Evolutionary conservation across 2,888 invertebrate genomes (phyloP).

Genomic region (Meteorus cinctellus): DNA sequence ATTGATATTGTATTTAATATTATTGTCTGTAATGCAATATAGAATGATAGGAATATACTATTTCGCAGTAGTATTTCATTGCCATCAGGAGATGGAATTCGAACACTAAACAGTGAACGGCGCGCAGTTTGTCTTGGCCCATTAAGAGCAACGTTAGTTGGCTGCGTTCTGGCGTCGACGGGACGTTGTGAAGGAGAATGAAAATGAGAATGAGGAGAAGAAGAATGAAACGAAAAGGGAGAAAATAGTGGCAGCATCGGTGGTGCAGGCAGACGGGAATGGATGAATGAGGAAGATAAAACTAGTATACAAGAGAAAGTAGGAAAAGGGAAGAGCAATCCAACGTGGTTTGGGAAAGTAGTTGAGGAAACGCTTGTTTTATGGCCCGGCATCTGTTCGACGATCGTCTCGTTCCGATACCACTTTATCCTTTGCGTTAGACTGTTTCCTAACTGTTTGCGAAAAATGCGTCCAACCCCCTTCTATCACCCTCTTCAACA

Average conservation of each 20-base stretch:
- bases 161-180: slow-evolving; percentile 55
- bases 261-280: slow-evolving; percentile 33
- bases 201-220: slow-evolving; percentile 35
- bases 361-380: slow-evolving; percentile 69
- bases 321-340: slow-evolving; percentile 42
- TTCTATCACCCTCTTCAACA: background rate
- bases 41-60: background rate
- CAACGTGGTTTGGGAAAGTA: slow-evolving; percentile 23
- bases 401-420: slow-evolving; percentile 74
- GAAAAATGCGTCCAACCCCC: slow-evolving; percentile 7
- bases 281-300: slow-evolving; percentile 31
- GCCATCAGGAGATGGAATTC: slow-evolving; percentile 9
- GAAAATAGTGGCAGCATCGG: slow-evolving; percentile 39
- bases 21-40: background rate
- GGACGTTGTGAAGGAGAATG: slow-evolving; percentile 46
- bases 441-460: slow-evolving; percentile 64
- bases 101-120: slow-evolving; percentile 37
- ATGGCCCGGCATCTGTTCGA: slow-evolving; percentile 73
- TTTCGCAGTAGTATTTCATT: background rate
- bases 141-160: slow-evolving; percentile 73
- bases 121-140: slow-evolving; percentile 73
- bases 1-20: background rate
- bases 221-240: slow-evolving; percentile 43
- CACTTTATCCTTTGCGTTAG: slow-evolving; percentile 73
- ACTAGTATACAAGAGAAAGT: slow-evolving; percentile 22